phyloP scores from a whole-genome alignment of 2,797 vertebrate species.

The Enteromius trimaculatus region DNA sequence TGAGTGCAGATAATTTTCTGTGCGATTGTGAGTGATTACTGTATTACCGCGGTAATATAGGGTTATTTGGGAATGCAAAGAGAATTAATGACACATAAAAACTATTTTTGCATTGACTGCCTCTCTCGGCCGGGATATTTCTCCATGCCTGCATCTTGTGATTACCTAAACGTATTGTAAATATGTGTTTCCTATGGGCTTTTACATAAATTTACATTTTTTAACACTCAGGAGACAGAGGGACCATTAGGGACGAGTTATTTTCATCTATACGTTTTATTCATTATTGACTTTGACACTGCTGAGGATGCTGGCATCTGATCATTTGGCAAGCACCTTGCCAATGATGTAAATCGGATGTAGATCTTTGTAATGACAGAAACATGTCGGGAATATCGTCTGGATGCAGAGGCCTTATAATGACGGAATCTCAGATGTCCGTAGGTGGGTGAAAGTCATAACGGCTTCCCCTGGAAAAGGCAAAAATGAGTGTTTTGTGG shows the following conservation, averaged over 20 bases:
- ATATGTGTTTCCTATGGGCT: slow-evolving; percentile 83
- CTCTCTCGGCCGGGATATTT: slow-evolving; percentile 83
- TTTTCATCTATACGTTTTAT: slow-evolving; percentile 70
- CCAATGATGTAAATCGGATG: slow-evolving; percentile 62
- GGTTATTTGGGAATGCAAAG: slow-evolving; percentile 86
- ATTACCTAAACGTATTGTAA: slow-evolving; percentile 90
- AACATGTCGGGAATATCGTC: slow-evolving; percentile 30
- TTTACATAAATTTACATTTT: slow-evolving; percentile 86
- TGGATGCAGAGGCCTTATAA: slow-evolving; percentile 19
- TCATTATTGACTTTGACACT: slow-evolving; percentile 81
- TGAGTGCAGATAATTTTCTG: slow-evolving; percentile 94
- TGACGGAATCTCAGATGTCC: slow-evolving; percentile 27
- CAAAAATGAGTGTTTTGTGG: slow-evolving; percentile 11
- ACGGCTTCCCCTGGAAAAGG: slow-evolving; percentile 30
- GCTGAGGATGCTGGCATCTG: slow-evolving; percentile 63
- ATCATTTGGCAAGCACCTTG: slow-evolving; percentile 46
- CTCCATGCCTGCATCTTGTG: slow-evolving; percentile 85
- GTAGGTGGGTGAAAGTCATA: slow-evolving; percentile 39
- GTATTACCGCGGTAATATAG: slow-evolving; percentile 91
- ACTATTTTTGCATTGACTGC: slow-evolving; percentile 90
- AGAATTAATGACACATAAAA: slow-evolving; percentile 99
- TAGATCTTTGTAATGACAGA: slow-evolving; percentile 55
- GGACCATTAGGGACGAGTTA: slow-evolving; percentile 79
- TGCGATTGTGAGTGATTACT: slow-evolving; percentile 97
- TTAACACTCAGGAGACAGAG: slow-evolving; percentile 82